Base-by-base conservation (phyloP, 2,888 invertebrate genomes). In the Glyphotaelius pellucidus region DNA sequence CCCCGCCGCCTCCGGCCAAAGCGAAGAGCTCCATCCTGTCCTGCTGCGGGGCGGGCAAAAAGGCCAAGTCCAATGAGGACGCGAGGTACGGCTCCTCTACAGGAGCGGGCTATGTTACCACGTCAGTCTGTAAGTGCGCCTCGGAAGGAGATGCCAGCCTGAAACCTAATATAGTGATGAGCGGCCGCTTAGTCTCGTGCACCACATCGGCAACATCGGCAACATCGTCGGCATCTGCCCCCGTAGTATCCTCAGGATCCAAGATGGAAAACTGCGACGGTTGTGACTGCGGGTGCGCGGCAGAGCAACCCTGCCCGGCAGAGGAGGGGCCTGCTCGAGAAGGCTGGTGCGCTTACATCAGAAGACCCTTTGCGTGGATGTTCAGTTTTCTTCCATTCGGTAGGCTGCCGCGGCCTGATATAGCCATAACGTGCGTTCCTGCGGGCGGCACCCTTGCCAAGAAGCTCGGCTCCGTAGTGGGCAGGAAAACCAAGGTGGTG, bases 21-120 rank as follows among this genome's bases (percentile, higher is more conserved):
- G 86, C 52, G 31, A 89, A 79, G 30, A 25, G 25, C 12, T 79
- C 88, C 79, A 67, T 67, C 9, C 67, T 67, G 67, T 32, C 88
- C 19, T 89, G 88, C 79, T 89, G 88, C 79, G 88, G 88, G 15
- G 2, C 35, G 14, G 25, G 79, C 25, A 89, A 38, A 1, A 88
- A 88, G 79, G 79, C 32, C 2, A 25, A 67, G 9, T 12, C 35
- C 5, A 67, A 79, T n/a, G 12, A 14, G 31, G 35, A 31, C 38
- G 35, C 32, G 32, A 35, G 67, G 32, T 88, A 19, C 38, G 19
- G 11, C 32, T 38, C 42, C 11, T n/a, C 38, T 7, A n/a, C 11
- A 11, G 14, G 38, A n/a, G 5, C 38, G 42, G 30, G 19, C 3
- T 38, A 38, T 14, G 12, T 25, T 9, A 30, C 5, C 32, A 47